Evolutionary conservation across 92 coral and sea anemone species (phyloP).

Genomic region (Epizoanthus fatuus): DNA sequence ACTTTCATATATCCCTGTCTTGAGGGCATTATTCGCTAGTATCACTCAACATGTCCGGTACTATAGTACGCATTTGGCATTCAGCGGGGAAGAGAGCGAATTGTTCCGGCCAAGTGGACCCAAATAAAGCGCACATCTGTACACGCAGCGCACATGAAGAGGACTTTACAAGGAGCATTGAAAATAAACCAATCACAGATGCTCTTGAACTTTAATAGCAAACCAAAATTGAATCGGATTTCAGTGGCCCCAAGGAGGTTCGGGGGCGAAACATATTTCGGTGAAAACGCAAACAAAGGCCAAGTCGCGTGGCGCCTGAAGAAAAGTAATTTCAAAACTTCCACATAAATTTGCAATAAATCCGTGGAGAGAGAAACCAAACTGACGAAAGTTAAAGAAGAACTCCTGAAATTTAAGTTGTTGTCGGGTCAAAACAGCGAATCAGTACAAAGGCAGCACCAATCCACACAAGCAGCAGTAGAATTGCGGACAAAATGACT

Average conservation of each 20-base stretch:
- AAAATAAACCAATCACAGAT: constrained; percentile 14
- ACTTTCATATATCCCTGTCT: not conserved
- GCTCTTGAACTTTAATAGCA: constrained; percentile 15
- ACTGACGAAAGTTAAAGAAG: not conserved
- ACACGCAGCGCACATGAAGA: constrained; percentile 3
- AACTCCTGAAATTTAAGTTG: not conserved
- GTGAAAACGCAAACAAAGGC: not conserved
- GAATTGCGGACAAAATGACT: not conserved
- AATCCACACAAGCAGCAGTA: not conserved
- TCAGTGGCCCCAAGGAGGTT: not conserved
- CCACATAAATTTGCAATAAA: not conserved
- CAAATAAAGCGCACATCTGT: not conserved
- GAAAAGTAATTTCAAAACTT: not conserved
- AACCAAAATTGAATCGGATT: constrained; percentile 4
- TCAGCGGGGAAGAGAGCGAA: not conserved
- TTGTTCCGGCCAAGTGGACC: not conserved
- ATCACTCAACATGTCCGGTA: constrained; percentile 5
- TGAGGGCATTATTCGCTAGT: not conserved
- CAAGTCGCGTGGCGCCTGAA: not conserved
- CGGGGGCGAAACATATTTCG: not conserved
- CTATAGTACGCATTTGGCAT: not conserved
- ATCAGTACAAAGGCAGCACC: not conserved
- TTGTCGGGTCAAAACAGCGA: not conserved
- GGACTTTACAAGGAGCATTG: not conserved
- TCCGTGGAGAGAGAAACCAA: not conserved